These are phyloP conservation scores for Protonibea diacanthus DNA, from an alignment of 2,797 vertebrate genomes.

Conservation along the genomic window DNA sequence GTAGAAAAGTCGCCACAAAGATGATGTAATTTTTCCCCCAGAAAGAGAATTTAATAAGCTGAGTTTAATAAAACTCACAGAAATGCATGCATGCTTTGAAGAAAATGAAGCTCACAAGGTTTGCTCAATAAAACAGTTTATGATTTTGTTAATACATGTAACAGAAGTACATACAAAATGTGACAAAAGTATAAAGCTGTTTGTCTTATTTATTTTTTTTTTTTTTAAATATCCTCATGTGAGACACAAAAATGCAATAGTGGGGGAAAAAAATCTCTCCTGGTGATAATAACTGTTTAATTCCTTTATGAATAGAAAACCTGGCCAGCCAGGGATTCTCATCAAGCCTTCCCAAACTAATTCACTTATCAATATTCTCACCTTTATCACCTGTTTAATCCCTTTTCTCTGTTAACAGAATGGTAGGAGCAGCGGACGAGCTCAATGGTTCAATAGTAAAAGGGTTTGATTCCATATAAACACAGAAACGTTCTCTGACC, in stretches of 20 bases:
- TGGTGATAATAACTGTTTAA: conserved; percentile 50
- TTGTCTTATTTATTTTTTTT: conserved; percentile 37
- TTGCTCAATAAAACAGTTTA: conserved; percentile 76
- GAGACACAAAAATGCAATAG: conserved; percentile 61
- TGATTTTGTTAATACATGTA: conserved; percentile 81
- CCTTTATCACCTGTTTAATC: conserved; percentile 46
- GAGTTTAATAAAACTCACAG: not conserved
- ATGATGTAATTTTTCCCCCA: not conserved
- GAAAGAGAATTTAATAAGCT: not conserved
- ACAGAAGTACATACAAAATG: conserved; percentile 64
- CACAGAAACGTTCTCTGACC: conserved; percentile 27
- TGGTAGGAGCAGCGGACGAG: conserved; percentile 12
- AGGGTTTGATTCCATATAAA: conserved; percentile 38
- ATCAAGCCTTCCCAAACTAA: conserved; percentile 43
- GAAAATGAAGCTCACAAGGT: conserved; percentile 22
- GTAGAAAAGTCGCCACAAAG: not conserved
- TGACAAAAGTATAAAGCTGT: conserved; percentile 76
- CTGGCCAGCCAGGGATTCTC: conserved; percentile 86
- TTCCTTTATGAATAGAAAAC: conserved; percentile 67
- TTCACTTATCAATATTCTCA: conserved; percentile 55
- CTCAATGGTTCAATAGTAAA: conserved; percentile 25
- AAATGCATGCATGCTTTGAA: not conserved
- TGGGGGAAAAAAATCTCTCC: conserved; percentile 33
- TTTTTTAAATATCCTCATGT: conserved; percentile 77
- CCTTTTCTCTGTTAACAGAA: conserved; percentile 47